These are phyloP conservation scores for Caradrina clavipalpis DNA, from an alignment of 2,888 invertebrate genomes.

Conservation along the genomic window DNA sequence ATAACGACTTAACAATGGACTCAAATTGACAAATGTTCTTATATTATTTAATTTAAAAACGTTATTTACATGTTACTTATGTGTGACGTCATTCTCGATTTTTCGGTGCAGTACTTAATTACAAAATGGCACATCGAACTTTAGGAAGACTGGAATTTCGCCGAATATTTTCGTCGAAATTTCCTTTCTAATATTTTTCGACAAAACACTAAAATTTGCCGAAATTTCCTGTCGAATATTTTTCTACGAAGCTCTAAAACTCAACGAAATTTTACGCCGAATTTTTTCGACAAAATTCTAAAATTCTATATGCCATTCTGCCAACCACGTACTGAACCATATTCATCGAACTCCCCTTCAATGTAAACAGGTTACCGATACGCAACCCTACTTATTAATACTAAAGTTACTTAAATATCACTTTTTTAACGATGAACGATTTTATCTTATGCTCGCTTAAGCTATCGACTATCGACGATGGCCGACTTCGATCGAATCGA, in stretches of 20 bases:
- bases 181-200: too few relatives aligned
- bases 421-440: constrained; percentile 36
- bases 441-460: constrained; percentile 7
- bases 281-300: background rate
- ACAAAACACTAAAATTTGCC: too few relatives aligned
- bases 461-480: constrained; percentile 16
- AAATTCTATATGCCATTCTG: background rate
- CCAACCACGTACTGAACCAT: background rate
- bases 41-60: constrained; percentile 49
- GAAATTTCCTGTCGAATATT: too few relatives aligned
- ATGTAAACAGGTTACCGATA: constrained; percentile 3
- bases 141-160: constrained; percentile 12
- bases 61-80: constrained; percentile 39
- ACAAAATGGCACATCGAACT: constrained; percentile 1
- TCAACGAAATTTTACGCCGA: too few relatives aligned
- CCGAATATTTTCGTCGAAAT: too few relatives aligned
- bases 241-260: too few relatives aligned
- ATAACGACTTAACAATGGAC: constrained; percentile 37
- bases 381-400: constrained; percentile 31
- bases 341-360: background rate
- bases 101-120: background rate
- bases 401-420: constrained; percentile 57
- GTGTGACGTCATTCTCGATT: constrained; percentile 17
- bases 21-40: constrained; percentile 57
- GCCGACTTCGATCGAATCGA: constrained; percentile 17